Percentiles rank a stretch among this genome's conserved stretches.
phyloP scores from a whole-genome alignment of 2,797 vertebrate species.

The Apogon talboti region DNA sequence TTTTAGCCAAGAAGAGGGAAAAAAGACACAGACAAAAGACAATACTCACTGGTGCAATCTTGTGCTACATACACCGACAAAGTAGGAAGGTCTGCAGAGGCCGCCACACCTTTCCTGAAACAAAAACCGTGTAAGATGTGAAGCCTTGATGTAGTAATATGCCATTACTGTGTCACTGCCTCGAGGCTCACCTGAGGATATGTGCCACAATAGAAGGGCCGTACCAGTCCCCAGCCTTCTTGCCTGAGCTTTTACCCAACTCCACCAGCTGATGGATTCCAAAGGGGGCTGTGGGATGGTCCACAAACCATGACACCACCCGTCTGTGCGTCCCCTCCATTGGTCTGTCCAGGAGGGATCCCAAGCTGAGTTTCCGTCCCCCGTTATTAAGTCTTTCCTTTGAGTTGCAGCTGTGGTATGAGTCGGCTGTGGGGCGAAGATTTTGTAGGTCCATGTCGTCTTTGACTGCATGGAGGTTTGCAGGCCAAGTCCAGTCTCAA shows the following conservation, averaged over 20 bases:
- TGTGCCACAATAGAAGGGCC: slow-evolving; percentile 90
- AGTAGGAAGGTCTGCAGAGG: slow-evolving; percentile 70
- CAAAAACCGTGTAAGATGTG: neutral
- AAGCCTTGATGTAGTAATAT: too few species aligned
- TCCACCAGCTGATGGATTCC: slow-evolving; percentile 89
- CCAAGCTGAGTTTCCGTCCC: slow-evolving; percentile 70
- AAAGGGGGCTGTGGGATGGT: slow-evolving; percentile 85
- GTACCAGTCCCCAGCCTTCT: slow-evolving; percentile 93
- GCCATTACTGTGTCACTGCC: fast-evolving
- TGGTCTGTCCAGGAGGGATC: slow-evolving; percentile 62
- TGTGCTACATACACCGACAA: slow-evolving; percentile 91
- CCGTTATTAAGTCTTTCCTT: slow-evolving; percentile 7
- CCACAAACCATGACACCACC: slow-evolving; percentile 89
- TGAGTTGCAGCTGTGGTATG: neutral
- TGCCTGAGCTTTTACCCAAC: slow-evolving; percentile 86
- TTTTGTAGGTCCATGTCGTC: slow-evolving; percentile 82
- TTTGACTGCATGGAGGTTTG: slow-evolving; percentile 65
- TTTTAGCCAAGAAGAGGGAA: neutral
- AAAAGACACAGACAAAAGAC: slow-evolving; percentile 4
- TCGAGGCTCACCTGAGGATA: slow-evolving; percentile 87
- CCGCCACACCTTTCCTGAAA: slow-evolving; percentile 88
- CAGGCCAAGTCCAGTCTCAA: slow-evolving; percentile 87
- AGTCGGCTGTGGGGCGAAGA: slow-evolving; percentile 21
- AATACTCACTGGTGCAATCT: slow-evolving; percentile 90
- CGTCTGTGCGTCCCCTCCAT: slow-evolving; percentile 82